Percentiles rank a stretch among this genome's conserved stretches.
These are phyloP conservation scores for Dynastes grantii DNA, from an alignment of 2,888 invertebrate species.

Conservation along the genomic window DNA sequence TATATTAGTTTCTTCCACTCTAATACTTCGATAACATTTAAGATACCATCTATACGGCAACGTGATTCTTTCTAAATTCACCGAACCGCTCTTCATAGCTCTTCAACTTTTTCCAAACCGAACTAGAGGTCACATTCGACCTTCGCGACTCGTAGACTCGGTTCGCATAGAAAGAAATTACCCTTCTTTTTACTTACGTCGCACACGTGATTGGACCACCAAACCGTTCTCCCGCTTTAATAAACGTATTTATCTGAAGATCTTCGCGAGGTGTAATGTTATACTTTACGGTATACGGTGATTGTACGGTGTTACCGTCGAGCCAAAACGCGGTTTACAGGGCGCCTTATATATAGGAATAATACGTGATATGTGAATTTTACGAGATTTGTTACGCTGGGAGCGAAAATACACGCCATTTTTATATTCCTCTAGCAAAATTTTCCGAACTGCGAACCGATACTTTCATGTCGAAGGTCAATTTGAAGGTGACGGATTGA, in stretches of 20 bases:
- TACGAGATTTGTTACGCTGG: background rate
- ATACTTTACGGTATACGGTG: background rate
- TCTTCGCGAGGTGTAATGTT: constrained; percentile 1
- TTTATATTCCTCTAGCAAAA: background rate
- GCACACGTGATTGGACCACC: background rate
- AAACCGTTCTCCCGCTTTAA: background rate
- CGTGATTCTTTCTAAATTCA: no score
- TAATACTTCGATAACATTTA: no score
- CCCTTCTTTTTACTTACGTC: constrained; percentile 10
- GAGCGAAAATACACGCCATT: background rate
- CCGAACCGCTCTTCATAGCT: no score
- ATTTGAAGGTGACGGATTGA: background rate
- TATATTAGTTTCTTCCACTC: no score
- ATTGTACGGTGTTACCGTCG: constrained; percentile 3
- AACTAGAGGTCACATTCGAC: no score
- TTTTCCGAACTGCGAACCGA: background rate
- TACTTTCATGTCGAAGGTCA: background rate
- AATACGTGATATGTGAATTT: constrained; percentile 11
- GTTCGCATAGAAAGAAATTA: background rate
- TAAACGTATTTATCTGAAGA: constrained; percentile 22
- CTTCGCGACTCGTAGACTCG: no score
- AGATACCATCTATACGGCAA: no score
- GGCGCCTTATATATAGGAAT: background rate
- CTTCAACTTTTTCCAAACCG: no score
- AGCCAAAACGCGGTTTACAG: background rate